Percentiles rank a stretch among this genome's conserved stretches.
phyloP scores from a whole-genome alignment of 2,113 vertebrate species.

The Campylorhamphus procurvoides region DNA sequence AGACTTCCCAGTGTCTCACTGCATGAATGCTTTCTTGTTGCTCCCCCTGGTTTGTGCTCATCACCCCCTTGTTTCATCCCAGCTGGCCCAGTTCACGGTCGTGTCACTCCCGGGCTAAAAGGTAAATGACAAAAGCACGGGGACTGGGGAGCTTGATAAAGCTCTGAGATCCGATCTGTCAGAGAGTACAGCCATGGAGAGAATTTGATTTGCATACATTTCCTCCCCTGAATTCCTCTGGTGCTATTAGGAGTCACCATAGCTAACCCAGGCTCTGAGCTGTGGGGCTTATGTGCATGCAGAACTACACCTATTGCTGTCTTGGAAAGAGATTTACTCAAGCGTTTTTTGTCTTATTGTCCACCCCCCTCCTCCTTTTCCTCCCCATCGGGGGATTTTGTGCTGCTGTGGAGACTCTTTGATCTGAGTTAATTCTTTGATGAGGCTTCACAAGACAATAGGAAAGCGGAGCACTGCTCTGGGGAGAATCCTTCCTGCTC shows the following conservation, averaged over 20 bases:
- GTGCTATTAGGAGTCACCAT: slow-evolving; percentile 22
- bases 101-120: neutral
- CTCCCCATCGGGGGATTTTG: neutral
- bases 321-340: slow-evolving; percentile 35
- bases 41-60: neutral
- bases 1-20: neutral
- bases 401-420: slow-evolving; percentile 16
- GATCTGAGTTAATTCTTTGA: slow-evolving; percentile 42
- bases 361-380: neutral
- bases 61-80: neutral
- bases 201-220: slow-evolving; percentile 45
- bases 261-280: slow-evolving; percentile 4
- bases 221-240: slow-evolving; percentile 45
- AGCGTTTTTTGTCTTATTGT: neutral
- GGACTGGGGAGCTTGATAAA: neutral
- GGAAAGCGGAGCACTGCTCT: neutral
- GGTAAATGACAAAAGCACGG: neutral
- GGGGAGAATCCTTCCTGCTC: neutral
- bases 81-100: neutral
- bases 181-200: neutral
- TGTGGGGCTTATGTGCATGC: neutral
- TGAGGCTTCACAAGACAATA: neutral
- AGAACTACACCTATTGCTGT: neutral
- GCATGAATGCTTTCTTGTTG: neutral
- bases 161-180: neutral